Conservation (phyloP, 2,888 invertebrate genomes). For the Oscheius sp. region DNA sequence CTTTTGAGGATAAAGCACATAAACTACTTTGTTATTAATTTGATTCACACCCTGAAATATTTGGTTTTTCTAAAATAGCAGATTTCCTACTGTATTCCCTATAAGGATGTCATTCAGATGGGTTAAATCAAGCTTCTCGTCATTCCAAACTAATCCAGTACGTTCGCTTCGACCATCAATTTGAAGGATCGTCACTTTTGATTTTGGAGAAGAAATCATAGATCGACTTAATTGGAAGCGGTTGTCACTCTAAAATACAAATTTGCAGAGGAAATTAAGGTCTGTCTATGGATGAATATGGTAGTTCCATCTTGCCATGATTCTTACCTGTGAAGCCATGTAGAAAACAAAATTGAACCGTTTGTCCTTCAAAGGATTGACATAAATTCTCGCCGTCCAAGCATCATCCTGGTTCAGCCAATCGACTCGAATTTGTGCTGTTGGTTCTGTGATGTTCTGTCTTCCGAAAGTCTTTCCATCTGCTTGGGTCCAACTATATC, state of each 20-base stretch:
- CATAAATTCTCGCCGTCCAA: constrained; percentile 35
- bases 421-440: constrained; percentile 36
- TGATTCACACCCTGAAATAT: constrained; percentile 17
- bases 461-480: constrained; percentile 90
- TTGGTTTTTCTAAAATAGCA: not conserved
- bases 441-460: constrained; percentile 75
- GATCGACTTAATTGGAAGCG: not conserved
- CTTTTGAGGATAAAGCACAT: constrained; percentile 27
- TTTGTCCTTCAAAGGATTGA: constrained; percentile 30
- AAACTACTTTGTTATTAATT: constrained; percentile 18
- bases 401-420: constrained; percentile 44
- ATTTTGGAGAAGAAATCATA: too few relatives aligned
- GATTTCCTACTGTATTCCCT: constrained; percentile 41
- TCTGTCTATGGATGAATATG: not conserved
- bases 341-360: constrained; percentile 49
- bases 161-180: not conserved
- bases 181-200: too few relatives aligned
- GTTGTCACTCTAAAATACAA: not conserved
- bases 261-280: not conserved
- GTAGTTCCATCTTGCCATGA: too few relatives aligned
- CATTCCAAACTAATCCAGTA: constrained; percentile 36
- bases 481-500: constrained; percentile 89
- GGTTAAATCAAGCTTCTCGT: constrained; percentile 30
- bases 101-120: constrained; percentile 38
- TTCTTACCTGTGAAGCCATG: constrained; percentile 31